Conservation (phyloP, 2,888 invertebrate species). For the Camptogramma bilineatum region DNA sequence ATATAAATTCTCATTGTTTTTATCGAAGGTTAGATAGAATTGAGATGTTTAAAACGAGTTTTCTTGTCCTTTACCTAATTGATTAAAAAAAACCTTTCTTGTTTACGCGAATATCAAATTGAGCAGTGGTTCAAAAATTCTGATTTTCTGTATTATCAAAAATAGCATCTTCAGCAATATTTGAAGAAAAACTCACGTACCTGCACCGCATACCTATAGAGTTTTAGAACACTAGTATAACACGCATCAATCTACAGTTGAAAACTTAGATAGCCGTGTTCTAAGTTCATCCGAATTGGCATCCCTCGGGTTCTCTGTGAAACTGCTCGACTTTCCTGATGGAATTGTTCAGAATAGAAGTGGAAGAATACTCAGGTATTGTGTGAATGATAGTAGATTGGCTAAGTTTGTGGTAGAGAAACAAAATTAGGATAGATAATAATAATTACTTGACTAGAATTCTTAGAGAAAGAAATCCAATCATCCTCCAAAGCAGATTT, state of each 20-base stretch:
- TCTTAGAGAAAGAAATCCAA: too few species aligned
- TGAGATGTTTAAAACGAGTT: neutral
- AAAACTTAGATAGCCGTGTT: conserved; percentile 40
- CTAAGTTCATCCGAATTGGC: conserved; percentile 36
- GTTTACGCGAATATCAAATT: too few species aligned
- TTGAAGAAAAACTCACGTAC: neutral
- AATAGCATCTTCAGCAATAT: too few species aligned
- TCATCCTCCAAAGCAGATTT: too few species aligned
- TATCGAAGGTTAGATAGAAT: neutral
- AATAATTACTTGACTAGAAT: too few species aligned
- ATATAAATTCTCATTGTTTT: neutral
- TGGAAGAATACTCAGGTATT: neutral
- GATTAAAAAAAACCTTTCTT: neutral
- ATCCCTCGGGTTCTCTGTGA: conserved; percentile 32
- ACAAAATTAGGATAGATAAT: too few species aligned
- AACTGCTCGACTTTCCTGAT: conserved; percentile 24
- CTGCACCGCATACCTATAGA: neutral
- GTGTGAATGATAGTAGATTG: neutral
- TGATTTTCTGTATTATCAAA: too few species aligned
- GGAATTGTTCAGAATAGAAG: conserved; percentile 25
- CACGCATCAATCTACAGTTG: conserved; percentile 32
- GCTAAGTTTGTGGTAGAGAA: too few species aligned
- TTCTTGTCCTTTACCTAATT: neutral
- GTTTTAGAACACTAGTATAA: conserved; percentile 29
- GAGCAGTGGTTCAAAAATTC: too few species aligned